Conservation (phyloP, 2,797 vertebrate genomes). For the Lutjanus argentimaculatus region DNA sequence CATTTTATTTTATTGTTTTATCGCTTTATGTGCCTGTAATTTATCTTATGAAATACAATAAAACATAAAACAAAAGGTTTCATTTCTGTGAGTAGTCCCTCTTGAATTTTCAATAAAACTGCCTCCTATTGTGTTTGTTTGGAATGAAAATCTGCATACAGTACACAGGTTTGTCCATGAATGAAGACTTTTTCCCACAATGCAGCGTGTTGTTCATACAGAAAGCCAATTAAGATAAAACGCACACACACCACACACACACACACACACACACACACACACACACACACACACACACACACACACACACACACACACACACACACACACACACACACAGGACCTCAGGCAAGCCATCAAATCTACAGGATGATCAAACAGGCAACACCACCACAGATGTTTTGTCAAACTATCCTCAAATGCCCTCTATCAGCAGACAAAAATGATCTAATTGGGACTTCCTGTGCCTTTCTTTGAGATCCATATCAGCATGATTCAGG, state of each 20-base stretch:
- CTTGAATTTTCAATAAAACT: conserved; percentile 11
- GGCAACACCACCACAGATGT: neutral
- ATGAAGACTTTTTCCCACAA: neutral
- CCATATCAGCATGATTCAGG: neutral
- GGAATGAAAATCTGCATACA: neutral
- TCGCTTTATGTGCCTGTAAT: neutral
- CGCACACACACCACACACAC: too few species aligned
- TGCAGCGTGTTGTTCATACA: neutral
- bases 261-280: too few species aligned
- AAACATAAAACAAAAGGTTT: neutral
- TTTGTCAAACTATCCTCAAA: neutral
- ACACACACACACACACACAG: neutral
- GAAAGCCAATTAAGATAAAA: conserved; percentile 11
- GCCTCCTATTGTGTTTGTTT: neutral
- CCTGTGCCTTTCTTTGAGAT: neutral
- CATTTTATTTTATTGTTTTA: neutral
- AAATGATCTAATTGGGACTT: neutral
- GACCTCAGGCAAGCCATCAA: conserved; percentile 18
- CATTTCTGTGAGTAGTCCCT: neutral
- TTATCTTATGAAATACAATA: too few species aligned
- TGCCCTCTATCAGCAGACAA: neutral
- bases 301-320: too few species aligned
- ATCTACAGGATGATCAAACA: conserved; percentile 22
- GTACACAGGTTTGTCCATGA: neutral
- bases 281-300: too few species aligned